Conservation (phyloP, 2,888 invertebrate species). For the Synanthedon myopaeformis region DNA sequence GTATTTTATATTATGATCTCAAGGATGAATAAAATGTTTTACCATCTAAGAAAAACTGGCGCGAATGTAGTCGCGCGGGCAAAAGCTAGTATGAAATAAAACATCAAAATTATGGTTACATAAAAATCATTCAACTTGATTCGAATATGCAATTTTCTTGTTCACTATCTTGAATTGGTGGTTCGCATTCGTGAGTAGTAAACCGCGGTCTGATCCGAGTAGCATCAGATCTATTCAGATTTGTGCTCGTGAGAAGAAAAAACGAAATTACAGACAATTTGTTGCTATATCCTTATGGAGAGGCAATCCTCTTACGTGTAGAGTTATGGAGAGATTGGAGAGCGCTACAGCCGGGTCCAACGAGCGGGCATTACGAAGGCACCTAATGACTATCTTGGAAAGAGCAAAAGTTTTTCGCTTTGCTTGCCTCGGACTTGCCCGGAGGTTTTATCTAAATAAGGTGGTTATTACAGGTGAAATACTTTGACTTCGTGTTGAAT, state of each 20-base stretch:
- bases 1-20: no score
- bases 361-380: conserved; percentile 10
- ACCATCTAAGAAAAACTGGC: no score
- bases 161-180: conserved; percentile 21
- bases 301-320: conserved; percentile 51
- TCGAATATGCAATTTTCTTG: conserved; percentile 54
- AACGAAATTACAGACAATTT: conserved; percentile 63
- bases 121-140: conserved; percentile 21
- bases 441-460: conserved; percentile 45
- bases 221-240: conserved; percentile 37
- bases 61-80: no score
- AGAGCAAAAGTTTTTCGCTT: conserved; percentile 47
- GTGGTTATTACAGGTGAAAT: conserved; percentile 33
- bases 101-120: not conserved
- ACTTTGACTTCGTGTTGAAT: not conserved
- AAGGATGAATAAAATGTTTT: no score
- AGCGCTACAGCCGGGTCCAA: conserved; percentile 6
- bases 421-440: conserved; percentile 23
- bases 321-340: conserved; percentile 13
- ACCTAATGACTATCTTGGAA: conserved; percentile 50
- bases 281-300: conserved; percentile 60
- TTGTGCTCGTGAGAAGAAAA: conserved; percentile 61
- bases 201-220: conserved; percentile 33
- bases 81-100: no score
- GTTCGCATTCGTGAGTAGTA: conserved; percentile 37